phyloP scores from a whole-genome alignment of 1,140 invertebrate species.

The Nephotettix cincticeps region DNA sequence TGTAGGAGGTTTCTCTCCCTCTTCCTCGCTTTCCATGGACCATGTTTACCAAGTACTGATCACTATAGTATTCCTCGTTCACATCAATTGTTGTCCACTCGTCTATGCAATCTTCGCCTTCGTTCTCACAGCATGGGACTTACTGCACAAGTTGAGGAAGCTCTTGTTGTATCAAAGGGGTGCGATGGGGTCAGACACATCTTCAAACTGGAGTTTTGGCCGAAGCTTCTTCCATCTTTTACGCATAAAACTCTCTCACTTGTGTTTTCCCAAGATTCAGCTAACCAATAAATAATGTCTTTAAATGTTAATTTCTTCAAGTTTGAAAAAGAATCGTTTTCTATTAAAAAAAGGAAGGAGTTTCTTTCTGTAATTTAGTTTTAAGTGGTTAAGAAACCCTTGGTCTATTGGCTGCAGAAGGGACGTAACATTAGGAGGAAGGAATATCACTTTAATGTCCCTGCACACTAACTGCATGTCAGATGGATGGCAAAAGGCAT shows the following conservation, averaged over 20 bases:
- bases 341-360: background rate
- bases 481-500: background rate
- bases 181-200: too few species aligned
- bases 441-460: background rate
- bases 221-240: background rate
- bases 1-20: too few species aligned
- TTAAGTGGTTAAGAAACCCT: background rate
- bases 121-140: background rate
- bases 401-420: too few species aligned
- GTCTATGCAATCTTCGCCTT: too few species aligned
- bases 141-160: background rate
- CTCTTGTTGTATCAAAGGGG: background rate
- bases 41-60: background rate
- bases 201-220: background rate
- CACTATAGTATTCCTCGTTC: background rate
- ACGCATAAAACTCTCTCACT: too few species aligned
- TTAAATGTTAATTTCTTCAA: background rate
- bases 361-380: background rate
- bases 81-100: background rate
- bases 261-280: too few species aligned
- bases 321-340: background rate
- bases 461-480: background rate
- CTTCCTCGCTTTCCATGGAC: background rate
- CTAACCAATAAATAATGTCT: too few species aligned
- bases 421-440: too few species aligned